These are phyloP conservation scores for Belonocnema kinseyi DNA, from an alignment of 1,140 invertebrate species.

Conservation along the genomic window DNA sequence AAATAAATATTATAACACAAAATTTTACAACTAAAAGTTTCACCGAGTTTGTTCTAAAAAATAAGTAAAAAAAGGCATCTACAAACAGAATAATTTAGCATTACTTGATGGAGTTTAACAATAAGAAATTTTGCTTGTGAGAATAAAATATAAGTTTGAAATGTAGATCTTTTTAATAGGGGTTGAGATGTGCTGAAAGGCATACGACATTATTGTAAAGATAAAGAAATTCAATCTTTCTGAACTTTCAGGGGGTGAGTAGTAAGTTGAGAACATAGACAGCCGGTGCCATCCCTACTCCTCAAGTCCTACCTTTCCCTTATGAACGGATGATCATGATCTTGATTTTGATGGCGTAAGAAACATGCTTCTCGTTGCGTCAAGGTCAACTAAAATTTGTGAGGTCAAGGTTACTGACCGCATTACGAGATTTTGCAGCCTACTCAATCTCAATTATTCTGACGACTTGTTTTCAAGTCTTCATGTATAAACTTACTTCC, in stretches of 20 bases:
- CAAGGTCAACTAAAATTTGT: conserved; percentile 12
- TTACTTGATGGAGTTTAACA: no score
- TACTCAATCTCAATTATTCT: not conserved
- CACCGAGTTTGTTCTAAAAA: no score
- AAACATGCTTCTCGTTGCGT: conserved; percentile 21
- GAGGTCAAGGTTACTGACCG: conserved; percentile 6
- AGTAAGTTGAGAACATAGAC: conserved; percentile 18
- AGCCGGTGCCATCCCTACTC: not conserved
- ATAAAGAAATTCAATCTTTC: not conserved
- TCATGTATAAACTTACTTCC: no score
- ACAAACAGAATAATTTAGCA: no score
- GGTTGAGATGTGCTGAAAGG: not conserved
- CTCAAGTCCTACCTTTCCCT: conserved; percentile 17
- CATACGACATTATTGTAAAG: not conserved
- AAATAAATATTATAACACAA: no score
- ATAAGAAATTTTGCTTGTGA: no score
- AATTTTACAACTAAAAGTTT: no score
- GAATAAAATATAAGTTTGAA: no score
- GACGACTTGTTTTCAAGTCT: not conserved
- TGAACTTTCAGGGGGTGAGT: not conserved
- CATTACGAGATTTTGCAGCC: not conserved
- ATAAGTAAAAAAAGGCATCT: no score
- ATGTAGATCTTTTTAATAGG: not conserved
- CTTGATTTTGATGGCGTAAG: conserved; percentile 25
- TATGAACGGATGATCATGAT: conserved; percentile 13